Conservation (phyloP, 2,797 vertebrate genomes). For the Acridotheres tristis region DNA sequence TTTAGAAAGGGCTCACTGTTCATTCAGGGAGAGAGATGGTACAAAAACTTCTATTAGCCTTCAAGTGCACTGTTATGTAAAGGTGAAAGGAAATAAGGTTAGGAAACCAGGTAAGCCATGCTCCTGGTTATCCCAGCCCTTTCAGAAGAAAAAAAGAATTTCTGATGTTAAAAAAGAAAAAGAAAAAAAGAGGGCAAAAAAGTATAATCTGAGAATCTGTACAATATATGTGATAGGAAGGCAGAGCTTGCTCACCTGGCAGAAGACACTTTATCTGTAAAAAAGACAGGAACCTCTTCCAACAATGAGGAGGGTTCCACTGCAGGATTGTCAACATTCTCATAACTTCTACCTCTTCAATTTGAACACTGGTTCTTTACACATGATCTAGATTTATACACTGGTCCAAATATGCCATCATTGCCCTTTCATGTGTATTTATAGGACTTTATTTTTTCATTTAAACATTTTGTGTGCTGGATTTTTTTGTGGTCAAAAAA, state of each 20-base stretch:
- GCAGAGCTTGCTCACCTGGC: background rate
- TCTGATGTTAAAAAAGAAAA: background rate
- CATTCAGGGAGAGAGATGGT: background rate
- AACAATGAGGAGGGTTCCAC: background rate
- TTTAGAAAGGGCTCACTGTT: background rate
- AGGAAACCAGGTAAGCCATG: background rate
- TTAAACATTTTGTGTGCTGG: background rate
- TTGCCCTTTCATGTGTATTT: background rate
- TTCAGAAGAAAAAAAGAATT: background rate
- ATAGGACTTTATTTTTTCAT: background rate
- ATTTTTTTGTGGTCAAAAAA: background rate
- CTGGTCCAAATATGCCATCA: background rate
- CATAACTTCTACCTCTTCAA: background rate
- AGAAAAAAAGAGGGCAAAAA: no score
- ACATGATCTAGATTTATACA: background rate
- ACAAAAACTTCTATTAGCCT: background rate
- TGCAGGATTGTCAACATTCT: background rate
- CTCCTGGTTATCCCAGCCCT: background rate
- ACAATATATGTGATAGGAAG: background rate
- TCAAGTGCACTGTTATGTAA: background rate
- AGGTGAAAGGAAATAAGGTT: background rate
- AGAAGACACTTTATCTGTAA: background rate
- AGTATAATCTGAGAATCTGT: background rate
- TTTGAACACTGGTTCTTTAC: background rate
- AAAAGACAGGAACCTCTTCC: background rate